Evolutionary conservation across 2,113 vertebrate species (phyloP), one percentile per base, ranked within the genome.

Genomic region (Oreocharis arfaki): DNA sequence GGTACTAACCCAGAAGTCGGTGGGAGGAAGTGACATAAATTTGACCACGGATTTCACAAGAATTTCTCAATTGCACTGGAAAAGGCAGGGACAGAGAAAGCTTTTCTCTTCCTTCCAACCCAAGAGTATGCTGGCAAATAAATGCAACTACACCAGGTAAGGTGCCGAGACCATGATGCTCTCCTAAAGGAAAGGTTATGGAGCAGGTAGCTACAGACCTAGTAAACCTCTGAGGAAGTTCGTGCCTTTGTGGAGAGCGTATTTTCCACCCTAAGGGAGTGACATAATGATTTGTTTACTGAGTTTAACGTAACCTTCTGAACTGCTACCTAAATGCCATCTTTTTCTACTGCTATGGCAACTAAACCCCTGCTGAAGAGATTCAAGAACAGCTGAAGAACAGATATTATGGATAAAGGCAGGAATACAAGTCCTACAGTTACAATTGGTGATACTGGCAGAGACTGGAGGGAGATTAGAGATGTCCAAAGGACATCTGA

Each of bases 221-320:
- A 14, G 13, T 17, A 57, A n/a, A 84, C 24, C 23, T 22, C 41
- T 7, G 13, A 57, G 22, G 37, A 82, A 88, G 46, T 21, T 10
- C 0, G 0, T 3, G 1, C 49, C 53, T 90, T 86, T 69, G 32
- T 19, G 23, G 11, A 84, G 21, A 42, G 27, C 0, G 0, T 33
- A 65, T 65, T 70, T 87, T 82, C 50, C 65, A 33, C 16, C n/a
- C 22, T 68, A 59, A 37, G 23, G 33, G 35, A 80, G 49, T 14
- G 28, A 42, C n/a, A 87, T 6, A 55, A 59, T 56, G 6, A 52
- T 84, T 78, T 87, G 17, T 59, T 89, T 57, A 67, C 28, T 21
- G 37, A 39, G 49, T 78, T 88, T 33, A 74, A 46, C 3, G 4
- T 67, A 78, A 65, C 41, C 27, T 74, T 60, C 50, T 79, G 39